Evolutionary conservation across 2,113 vertebrate species (phyloP), one percentile per base, ranked within the genome.

Genomic region (Vidua chalybeata): DNA sequence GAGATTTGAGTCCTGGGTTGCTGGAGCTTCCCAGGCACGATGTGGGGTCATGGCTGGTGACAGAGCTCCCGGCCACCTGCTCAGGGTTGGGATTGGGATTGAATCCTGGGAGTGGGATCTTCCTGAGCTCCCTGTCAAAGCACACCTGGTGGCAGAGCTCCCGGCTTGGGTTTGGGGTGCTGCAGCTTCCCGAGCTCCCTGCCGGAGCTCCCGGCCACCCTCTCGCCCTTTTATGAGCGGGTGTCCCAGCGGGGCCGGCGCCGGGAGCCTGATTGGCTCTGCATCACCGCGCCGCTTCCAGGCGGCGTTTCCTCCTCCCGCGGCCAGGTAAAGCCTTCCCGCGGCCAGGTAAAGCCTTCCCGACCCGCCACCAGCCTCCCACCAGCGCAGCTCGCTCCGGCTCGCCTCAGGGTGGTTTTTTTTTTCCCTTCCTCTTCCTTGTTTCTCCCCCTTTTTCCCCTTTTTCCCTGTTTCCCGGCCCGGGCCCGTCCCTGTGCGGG

Each of bases 261-360:
- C 79, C 48, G 64, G 76, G 76, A 85, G 59, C 89, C 93, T 88
- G 93, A 97, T 97, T 98, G 97, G 97, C 91, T 96, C 80, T 7
- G 6, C 84, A 83, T 83, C 76, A 77, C 87, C 14, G 83, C 71
- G 28, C 35, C 7, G 83, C 91, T 93, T 68, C 94, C 94, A 93
- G 96, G 26, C 30, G 87, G 64, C 78, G 94, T 45, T 82, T 94
- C 92, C 97, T 92, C 95, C 91, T 98, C 98, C 98, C 94, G 98
- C 91, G 46, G 58, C 39, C 71, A 73, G 51, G 69, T 99, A 97
- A 97, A 97, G 72, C 91, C 92, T 97, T 97, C 43, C 91, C 96
- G 18, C 31, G 33, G 54, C 64, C 78, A 75, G 83, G 71, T 66
- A 58, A 97, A 97, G 59, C 91, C 93, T 97, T 96, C 56, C 91